phyloP scores from a whole-genome alignment of 2,888 invertebrate species.

The Germaria angustata region DNA sequence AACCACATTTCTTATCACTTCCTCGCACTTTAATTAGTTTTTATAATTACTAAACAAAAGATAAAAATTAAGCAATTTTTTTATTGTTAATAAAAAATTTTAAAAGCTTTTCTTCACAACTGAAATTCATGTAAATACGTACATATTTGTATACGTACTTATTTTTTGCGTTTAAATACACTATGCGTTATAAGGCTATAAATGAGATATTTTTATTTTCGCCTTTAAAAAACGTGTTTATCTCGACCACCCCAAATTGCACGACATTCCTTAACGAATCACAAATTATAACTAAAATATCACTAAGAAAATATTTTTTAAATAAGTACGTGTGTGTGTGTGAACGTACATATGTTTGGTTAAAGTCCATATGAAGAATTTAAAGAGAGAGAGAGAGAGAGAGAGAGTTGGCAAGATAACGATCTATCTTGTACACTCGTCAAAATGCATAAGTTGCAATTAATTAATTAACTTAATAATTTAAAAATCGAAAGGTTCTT shows the following conservation, averaged over 20 bases:
- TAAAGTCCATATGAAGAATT: background rate
- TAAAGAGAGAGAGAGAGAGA: background rate
- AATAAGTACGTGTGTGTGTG: too few species aligned
- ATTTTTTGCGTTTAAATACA: background rate
- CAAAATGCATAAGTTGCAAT: background rate
- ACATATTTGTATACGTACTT: too few species aligned
- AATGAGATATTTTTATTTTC: background rate
- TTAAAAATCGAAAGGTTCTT: too few species aligned
- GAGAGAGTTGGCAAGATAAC: background rate
- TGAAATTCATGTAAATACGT: background rate
- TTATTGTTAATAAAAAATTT: too few species aligned
- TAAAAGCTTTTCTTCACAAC: too few species aligned
- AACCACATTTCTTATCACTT: conserved; percentile 30
- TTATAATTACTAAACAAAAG: background rate
- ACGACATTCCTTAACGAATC: conserved; percentile 19
- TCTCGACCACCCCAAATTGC: background rate
- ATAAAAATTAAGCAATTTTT: too few species aligned
- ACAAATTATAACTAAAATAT: conserved; percentile 49
- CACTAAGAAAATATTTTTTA: background rate
- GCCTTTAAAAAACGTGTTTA: background rate
- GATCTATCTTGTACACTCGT: background rate
- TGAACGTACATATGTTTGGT: too few species aligned
- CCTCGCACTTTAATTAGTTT: background rate
- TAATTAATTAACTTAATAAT: too few species aligned
- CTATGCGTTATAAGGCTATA: background rate